These are phyloP conservation scores for Cephus nigrinus DNA, from an alignment of 2,888 invertebrate genomes.

Conservation along the genomic window DNA sequence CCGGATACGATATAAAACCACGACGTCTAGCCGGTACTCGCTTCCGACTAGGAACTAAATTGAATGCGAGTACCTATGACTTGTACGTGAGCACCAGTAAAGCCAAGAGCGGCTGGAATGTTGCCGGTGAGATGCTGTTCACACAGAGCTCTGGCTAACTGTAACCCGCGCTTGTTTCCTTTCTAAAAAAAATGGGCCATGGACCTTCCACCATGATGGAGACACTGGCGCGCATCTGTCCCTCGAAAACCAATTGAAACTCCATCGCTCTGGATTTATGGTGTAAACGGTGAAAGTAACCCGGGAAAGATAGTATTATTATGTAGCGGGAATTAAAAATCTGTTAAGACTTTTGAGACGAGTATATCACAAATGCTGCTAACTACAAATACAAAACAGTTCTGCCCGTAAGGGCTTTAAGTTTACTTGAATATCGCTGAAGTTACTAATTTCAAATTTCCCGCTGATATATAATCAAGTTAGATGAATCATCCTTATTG, in stretches of 20 bases:
- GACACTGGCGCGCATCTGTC: slow-evolving; percentile 24
- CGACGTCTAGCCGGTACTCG: neutral
- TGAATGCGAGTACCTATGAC: neutral
- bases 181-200: slow-evolving; percentile 57
- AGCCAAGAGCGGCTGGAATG: slow-evolving; percentile 26
- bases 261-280: slow-evolving; percentile 12
- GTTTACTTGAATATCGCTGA: neutral
- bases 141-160: slow-evolving; percentile 42
- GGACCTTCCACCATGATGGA: slow-evolving; percentile 31
- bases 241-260: slow-evolving; percentile 19
- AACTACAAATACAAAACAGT: neutral
- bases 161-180: slow-evolving; percentile 50
- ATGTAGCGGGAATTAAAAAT: neutral
- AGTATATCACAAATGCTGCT: neutral
- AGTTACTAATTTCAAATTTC: neutral
- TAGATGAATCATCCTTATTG: neutral
- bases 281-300: slow-evolving; percentile 21
- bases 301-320: neutral
- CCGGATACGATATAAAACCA: neutral
- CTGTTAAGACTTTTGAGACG: neutral
- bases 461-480: neutral
- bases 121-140: slow-evolving; percentile 23
- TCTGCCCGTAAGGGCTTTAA: neutral
- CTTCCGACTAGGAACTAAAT: slow-evolving; percentile 5
- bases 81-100: slow-evolving; percentile 1